Percentiles rank a stretch among this genome's conserved stretches.
Conservation (phyloP, 2,113 vertebrate genomes). For the Myiagra hebetior region DNA sequence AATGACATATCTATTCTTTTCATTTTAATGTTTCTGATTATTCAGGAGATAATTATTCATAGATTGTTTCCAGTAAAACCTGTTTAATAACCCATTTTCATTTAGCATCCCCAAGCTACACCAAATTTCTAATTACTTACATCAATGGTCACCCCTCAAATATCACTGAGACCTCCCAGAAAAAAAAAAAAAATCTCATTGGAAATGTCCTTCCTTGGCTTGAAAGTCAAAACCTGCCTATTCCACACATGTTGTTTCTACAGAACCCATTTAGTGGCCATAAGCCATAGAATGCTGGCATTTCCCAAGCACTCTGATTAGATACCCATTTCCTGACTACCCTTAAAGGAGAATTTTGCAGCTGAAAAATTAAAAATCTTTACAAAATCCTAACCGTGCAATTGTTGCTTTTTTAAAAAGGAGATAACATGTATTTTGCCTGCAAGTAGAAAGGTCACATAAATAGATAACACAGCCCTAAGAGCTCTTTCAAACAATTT, state of each 20-base stretch:
- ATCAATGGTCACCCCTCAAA: not conserved
- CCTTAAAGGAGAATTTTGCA: not conserved
- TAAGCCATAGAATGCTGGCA: not conserved
- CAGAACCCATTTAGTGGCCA: not conserved
- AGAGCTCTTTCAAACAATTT: not conserved
- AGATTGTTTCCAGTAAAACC: conserved; percentile 12
- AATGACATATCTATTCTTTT: not conserved
- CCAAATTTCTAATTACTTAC: not conserved
- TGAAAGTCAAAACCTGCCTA: not conserved
- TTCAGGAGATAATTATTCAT: conserved; percentile 11
- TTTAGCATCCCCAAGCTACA: not conserved
- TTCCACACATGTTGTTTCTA: not conserved
- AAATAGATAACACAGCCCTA: not conserved
- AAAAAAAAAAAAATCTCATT: not conserved
- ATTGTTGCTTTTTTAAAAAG: not conserved
- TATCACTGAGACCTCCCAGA: not conserved
- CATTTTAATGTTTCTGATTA: conserved; percentile 15
- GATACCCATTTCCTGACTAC: not conserved
- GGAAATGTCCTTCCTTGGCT: not conserved
- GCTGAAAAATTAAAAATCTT: not conserved
- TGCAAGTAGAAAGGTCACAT: not conserved
- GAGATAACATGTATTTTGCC: not conserved
- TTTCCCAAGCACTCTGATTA: not conserved
- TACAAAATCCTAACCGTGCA: not conserved
- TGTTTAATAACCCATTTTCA: not conserved